Evolutionary conservation across 2,797 vertebrate species (phyloP), one percentile per base, ranked within the genome.

Genomic region (Natrix natrix): DNA sequence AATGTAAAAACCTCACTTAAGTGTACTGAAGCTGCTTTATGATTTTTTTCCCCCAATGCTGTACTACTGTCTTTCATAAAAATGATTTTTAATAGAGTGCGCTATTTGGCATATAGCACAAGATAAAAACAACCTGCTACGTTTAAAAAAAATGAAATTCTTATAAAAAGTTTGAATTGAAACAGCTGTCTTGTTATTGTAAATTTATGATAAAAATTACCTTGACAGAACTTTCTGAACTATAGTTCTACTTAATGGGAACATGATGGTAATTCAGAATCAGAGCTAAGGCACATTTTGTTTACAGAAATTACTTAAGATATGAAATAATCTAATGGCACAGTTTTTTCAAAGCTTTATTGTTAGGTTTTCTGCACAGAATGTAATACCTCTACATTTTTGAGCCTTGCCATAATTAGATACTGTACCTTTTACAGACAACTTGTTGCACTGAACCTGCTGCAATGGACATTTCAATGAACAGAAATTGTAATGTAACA

Each of bases 31-130:
- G 97, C 97, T 98, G 97, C 97, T 98, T 97, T 96, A 95, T 95
- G 92, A 61, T 93, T 89, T 92, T 83, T 96, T 96, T 95, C 96
- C 95, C 95, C 14, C 96, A 96, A 97, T 97, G 97, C 97, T 98
- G 96, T 98, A 98, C 97, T 98, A 98, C 98, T 98, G 98, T 97
- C 95, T 93, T 96, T 97, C 95, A 97, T 94, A 96, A 97, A 96
- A 96, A 95, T 94, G 95, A 97, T 95, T 96, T 97, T 96, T 96
- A 97, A 97, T 17, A 63, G 97, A 97, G 94, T 98, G 95, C 96
- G 97, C 97, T 97, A 96, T 97, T 91, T 97, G 95, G 94, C 97
- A 94, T 96, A 92, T 97, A 95, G 97, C 96, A 97, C 96, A 98
- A 96, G 96, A 97, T 93, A 94, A 96, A 94, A 96, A 95, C 93